A percentile compares a stretch with the other conserved stretches of the same genome.
Evolutionary conservation across 2,113 vertebrate species (phyloP).

Genomic region (Tragelaphus buxtoni): DNA sequence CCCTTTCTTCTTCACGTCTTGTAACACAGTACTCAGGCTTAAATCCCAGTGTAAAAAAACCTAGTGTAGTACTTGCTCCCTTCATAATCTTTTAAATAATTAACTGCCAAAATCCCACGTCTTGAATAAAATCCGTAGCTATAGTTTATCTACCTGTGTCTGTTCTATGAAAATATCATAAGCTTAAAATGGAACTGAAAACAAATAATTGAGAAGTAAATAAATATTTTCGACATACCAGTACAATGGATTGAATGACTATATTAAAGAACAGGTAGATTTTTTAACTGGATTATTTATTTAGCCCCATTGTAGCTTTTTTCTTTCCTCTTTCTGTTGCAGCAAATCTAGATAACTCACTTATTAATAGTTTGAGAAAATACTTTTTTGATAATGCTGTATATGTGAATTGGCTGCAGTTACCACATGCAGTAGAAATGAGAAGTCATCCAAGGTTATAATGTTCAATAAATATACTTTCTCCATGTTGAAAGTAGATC

Average conservation of each 20-base stretch:
- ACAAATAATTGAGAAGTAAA: background rate
- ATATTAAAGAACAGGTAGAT: background rate
- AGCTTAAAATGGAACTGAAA: constrained; percentile 13
- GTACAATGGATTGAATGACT: background rate
- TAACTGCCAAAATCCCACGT: background rate
- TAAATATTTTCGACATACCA: background rate
- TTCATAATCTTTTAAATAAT: background rate
- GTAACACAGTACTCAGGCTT: background rate
- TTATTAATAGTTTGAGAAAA: background rate
- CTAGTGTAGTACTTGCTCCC: background rate
- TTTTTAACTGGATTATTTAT: background rate
- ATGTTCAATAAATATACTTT: background rate
- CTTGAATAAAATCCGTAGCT: background rate
- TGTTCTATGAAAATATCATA: background rate
- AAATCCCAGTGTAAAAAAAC: background rate
- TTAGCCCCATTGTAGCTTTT: background rate
- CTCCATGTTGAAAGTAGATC: background rate
- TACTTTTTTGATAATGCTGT: background rate
- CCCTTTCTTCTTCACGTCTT: background rate
- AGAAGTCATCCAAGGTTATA: background rate
- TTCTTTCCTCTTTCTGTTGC: background rate
- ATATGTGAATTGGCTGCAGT: background rate
- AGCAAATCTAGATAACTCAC: background rate
- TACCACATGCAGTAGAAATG: background rate
- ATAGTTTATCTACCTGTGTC: background rate